Evolutionary conservation across 2,888 invertebrate genomes (phyloP).

Genomic region (Pseudococcus viburni): DNA sequence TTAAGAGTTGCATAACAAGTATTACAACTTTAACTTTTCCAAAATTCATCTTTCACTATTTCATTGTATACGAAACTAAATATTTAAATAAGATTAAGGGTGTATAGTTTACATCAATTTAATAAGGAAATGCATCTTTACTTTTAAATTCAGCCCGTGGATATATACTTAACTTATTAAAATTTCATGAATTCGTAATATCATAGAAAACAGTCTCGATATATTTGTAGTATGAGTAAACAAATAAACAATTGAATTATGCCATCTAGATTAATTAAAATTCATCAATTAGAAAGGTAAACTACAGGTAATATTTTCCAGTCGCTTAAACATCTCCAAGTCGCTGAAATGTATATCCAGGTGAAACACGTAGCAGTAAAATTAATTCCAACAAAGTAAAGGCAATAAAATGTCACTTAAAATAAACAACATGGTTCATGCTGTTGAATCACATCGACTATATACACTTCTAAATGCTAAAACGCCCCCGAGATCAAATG

Average conservation of each 20-base stretch:
- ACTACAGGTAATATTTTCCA: neutral
- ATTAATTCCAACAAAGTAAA: slow-evolving; percentile 29
- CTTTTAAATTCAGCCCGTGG: too few relatives aligned
- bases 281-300: slow-evolving; percentile 17
- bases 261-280: neutral
- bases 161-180: too few relatives aligned
- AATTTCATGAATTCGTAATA: too few relatives aligned
- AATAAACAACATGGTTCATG: slow-evolving; percentile 36
- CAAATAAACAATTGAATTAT: neutral
- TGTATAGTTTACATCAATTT: neutral
- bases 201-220: neutral
- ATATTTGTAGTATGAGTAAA: neutral
- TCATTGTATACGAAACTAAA: neutral
- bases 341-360: neutral
- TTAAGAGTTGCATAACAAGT: neutral
- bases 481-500: slow-evolving; percentile 20
- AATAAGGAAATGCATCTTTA: too few relatives aligned
- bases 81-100: too few relatives aligned
- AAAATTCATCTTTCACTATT: neutral
- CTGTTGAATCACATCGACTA: slow-evolving; percentile 24
- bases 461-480: slow-evolving; percentile 23
- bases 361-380: neutral
- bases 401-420: slow-evolving; percentile 47
- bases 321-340: neutral
- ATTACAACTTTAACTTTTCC: neutral